Base-by-base conservation (phyloP, 2,113 vertebrate genomes). In the Trogon surrucura region DNA sequence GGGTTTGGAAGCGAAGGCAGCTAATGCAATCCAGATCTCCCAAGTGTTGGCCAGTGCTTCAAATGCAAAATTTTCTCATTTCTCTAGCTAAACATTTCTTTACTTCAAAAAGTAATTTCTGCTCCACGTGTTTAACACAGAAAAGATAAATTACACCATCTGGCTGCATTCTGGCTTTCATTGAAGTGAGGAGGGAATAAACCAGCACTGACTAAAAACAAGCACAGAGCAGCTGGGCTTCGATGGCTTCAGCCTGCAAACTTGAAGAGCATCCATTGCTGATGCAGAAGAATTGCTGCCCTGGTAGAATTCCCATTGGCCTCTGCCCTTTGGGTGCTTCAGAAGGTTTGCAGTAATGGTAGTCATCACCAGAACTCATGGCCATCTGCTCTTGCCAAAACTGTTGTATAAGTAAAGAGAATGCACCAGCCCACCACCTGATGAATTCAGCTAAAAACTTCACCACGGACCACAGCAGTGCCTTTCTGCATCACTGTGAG, bases 61-160 rank as follows among this genome's bases (percentile, higher is more conserved):
- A 72, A 74, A 74, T 50, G 18, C 48, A 91, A 83, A 38, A 70
- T 57, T 88, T 86, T 79, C 47, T 72, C 22, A 47, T 62, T 91
- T 96, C 19, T 21, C 8, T 66, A 27, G 60, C 44, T 53, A 77
- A 88, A 50, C 7, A 21, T 44, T 81, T 81, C 22, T 90, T 71
- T 82, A 64, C 17, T 83, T 79, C 69, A 69, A 56, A 81, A 87
- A 11, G 34, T 70, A 34, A 45, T 88, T 88, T 41, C 41, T 48
- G 7, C 66, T 88, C 23, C 69, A 86, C 3, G 3, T 89, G 22
- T 64, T 89, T 80, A 85, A 36, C 12, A 36, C 36, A 58, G 64
- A 64, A 57, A 88, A 69, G 41, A 81, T 26, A 79, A 67, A 81
- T 44, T 67, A n/a, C 3, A 0, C 51, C 75, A 67, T 88, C 71